These are phyloP conservation scores for Notothenia rossii DNA, from an alignment of 2,113 vertebrate genomes.

Conservation along the genomic window DNA sequence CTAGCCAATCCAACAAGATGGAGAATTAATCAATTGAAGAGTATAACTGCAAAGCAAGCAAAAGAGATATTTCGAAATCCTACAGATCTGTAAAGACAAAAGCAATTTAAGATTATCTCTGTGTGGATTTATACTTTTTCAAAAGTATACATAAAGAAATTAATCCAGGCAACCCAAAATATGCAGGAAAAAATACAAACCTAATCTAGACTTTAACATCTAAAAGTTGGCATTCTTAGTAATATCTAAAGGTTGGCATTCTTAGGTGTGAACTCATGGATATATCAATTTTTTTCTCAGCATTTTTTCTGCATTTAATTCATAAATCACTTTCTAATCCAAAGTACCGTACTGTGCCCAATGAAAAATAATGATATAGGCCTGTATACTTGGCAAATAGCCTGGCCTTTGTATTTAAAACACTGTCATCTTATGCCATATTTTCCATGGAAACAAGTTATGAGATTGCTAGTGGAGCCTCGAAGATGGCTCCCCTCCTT, in stretches of 20 bases:
- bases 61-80: conserved; percentile 44
- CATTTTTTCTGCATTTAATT: conserved; percentile 10
- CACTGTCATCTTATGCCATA: neutral
- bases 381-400: neutral
- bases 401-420: neutral
- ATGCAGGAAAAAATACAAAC: neutral
- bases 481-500: too few relatives aligned
- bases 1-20: conserved; percentile 65
- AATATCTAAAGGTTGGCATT: neutral
- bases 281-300: neutral
- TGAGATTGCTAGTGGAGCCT: too few relatives aligned
- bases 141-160: conserved; percentile 33
- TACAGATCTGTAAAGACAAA: conserved; percentile 48
- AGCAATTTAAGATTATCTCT: conserved; percentile 47
- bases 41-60: conserved; percentile 20
- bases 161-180: conserved; percentile 22
- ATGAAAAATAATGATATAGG: conserved; percentile 7
- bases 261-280: neutral
- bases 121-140: neutral
- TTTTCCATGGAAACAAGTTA: too few relatives aligned
- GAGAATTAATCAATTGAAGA: conserved; percentile 55
- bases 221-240: neutral
- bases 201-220: neutral
- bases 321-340: neutral
- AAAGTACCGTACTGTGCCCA: neutral